Conservation (phyloP, 2,888 invertebrate genomes). For the Operophtera brumata region DNA sequence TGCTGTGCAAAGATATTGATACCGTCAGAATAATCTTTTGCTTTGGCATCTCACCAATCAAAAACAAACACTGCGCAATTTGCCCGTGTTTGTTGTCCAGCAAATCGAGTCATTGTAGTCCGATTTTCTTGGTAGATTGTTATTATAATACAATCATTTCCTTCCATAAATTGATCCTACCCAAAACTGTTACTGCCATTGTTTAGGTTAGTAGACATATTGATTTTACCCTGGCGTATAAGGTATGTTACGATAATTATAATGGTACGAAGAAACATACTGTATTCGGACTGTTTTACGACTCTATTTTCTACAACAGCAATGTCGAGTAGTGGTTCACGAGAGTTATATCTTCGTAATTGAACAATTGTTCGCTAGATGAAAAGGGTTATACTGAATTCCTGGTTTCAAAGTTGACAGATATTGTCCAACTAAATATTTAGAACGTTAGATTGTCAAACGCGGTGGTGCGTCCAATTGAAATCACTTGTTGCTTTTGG, state of each 20-base stretch:
- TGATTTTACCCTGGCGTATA: too few relatives aligned
- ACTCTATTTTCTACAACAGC: constrained; percentile 2
- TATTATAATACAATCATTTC: too few relatives aligned
- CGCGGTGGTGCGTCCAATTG: constrained; percentile 14
- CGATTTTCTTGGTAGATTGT: too few relatives aligned
- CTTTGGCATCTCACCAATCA: constrained; percentile 4
- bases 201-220: too few relatives aligned
- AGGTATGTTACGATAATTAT: too few relatives aligned
- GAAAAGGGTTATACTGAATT: neutral
- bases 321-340: neutral
- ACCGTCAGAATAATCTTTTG: constrained; percentile 2
- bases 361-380: constrained; percentile 4
- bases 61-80: constrained; percentile 9
- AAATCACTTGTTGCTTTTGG: constrained; percentile 31
- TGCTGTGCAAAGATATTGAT: constrained; percentile 18
- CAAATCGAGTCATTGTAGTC: neutral
- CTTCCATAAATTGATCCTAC: too few relatives aligned
- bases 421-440: neutral
- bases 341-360: neutral
- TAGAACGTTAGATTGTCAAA: constrained; percentile 1
- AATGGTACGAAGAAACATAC: too few relatives aligned
- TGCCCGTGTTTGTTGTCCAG: neutral
- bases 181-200: too few relatives aligned
- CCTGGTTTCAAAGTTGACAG: constrained; percentile 6
- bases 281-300: neutral